Conservation (phyloP, 2,888 invertebrate species). For the Heterodera filipjevi region DNA sequence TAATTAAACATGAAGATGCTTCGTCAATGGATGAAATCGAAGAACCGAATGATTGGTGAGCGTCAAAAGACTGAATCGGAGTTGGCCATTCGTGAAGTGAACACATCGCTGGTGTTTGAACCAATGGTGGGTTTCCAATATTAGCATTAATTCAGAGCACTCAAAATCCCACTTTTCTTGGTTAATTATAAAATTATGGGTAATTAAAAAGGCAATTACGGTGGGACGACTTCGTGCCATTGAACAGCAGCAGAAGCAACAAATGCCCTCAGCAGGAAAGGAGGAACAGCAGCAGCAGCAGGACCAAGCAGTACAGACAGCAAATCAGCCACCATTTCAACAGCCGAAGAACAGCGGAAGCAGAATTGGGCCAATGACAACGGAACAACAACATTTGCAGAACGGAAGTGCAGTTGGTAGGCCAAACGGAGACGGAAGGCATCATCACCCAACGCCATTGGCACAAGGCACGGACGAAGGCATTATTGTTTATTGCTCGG, state of each 20-base stretch:
- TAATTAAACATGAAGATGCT: conserved; percentile 19
- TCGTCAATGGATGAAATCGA: conserved; percentile 27
- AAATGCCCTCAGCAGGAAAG: background rate
- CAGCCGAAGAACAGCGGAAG: background rate
- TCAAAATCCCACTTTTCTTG: no score
- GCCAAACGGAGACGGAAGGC: no score
- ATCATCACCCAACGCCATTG: background rate
- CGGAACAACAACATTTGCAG: background rate
- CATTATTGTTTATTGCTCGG: background rate
- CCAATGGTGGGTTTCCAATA: conserved; percentile 8
- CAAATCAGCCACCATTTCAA: background rate
- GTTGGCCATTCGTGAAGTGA: conserved; percentile 21
- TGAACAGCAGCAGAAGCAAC: background rate
- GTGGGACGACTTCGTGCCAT: conserved; percentile 24
- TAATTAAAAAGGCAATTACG: conserved; percentile 20
- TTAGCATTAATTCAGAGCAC: conserved; percentile 4
- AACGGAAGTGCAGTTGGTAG: background rate
- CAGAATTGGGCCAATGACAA: background rate
- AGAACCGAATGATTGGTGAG: background rate
- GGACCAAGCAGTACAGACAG: background rate
- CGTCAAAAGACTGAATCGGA: background rate
- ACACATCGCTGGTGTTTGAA: conserved; percentile 37
- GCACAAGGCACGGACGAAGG: background rate
- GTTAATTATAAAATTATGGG: background rate
- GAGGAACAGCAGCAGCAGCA: conserved; percentile 8